Base-by-base conservation (phyloP, 2,113 vertebrate genomes). In the Corydoras maculifer region DNA sequence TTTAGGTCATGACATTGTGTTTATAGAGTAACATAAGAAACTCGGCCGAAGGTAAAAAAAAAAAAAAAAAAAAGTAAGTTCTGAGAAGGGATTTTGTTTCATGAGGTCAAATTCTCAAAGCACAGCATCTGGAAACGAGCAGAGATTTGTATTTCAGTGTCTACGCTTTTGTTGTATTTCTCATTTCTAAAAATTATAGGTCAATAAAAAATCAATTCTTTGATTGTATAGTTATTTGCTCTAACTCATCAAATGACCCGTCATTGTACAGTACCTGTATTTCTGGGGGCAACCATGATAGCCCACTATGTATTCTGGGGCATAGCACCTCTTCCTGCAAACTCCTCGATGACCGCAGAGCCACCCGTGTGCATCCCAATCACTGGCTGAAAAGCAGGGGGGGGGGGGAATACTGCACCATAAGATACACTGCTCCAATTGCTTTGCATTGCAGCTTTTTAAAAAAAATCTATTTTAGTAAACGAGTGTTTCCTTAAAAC, bases 121-220 rank as follows among this genome's bases (percentile, higher is more conserved):
- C 76, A 81, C 79, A 81, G 79, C 77, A 81, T 58, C 79, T 81
- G 72, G 4, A 77, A 79, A 68, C 15, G 31, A 75, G 55, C 29
- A 69, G 14, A 74, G 9, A 71, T 54, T 1, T 4, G 7, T 43
- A 2, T 43, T 43, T 43, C 35, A 43, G 35, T 43, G 35, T 43
- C 35, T 4, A 43, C 1, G 7, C 7, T 43, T 43, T 5, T 5
- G 7, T 5, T 43, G 4, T 43, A 43, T 43, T 43, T 43, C 4
- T 43, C 4, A 8, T 43, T 43, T 8, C 35, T 43, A 43, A 43
- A 8, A 43, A 43, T 43, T n/a, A n/a, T n/a, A n/a, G n/a, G n/a
- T n/a, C n/a, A n/a, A n/a, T n/a, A n/a, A n/a, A n/a, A n/a, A n/a
- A n/a, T n/a, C n/a, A n/a, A n/a, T n/a, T n/a, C n/a, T n/a, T 43